phyloP scores from a whole-genome alignment of 2,113 vertebrate species.

The Cyprinodon brontotheroides region DNA sequence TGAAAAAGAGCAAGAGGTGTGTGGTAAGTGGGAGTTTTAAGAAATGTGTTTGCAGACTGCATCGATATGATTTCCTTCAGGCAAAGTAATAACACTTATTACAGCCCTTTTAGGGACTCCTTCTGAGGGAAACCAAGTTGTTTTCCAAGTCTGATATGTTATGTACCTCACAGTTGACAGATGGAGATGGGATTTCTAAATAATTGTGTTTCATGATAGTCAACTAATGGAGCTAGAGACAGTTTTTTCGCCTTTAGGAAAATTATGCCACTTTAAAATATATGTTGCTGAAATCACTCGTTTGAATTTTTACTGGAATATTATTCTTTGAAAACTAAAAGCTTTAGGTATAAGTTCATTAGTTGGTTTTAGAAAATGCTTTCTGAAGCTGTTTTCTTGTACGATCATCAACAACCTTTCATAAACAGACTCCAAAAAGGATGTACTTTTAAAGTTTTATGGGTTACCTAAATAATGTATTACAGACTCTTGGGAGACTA shows the following conservation, averaged over 20 bases:
- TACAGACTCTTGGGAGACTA: slow-evolving; percentile 51
- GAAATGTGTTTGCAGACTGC: slow-evolving; percentile 30
- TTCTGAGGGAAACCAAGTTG: slow-evolving; percentile 47
- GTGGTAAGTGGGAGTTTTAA: slow-evolving; percentile 38
- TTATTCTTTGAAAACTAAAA: background rate
- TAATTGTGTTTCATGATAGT: slow-evolving; percentile 41
- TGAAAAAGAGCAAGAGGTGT: slow-evolving; percentile 32
- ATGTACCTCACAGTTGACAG: slow-evolving; percentile 32
- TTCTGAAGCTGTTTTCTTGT: slow-evolving; percentile 15
- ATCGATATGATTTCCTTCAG: slow-evolving; percentile 40
- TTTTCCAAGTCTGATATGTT: slow-evolving; percentile 39
- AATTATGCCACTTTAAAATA: slow-evolving; percentile 11
- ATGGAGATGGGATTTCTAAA: slow-evolving; percentile 35
- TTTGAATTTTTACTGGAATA: slow-evolving; percentile 16
- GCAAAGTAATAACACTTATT: slow-evolving; percentile 57
- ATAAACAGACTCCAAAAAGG: slow-evolving; percentile 44
- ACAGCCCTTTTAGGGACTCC: slow-evolving; percentile 41
- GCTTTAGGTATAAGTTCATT: slow-evolving; percentile 17
- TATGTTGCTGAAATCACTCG: slow-evolving; percentile 22
- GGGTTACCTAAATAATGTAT: slow-evolving; percentile 68
- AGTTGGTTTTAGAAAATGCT: slow-evolving; percentile 26
- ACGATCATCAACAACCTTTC: slow-evolving; percentile 17
- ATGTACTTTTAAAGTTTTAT: slow-evolving; percentile 40
- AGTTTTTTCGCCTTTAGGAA: slow-evolving; percentile 8
- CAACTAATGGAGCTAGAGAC: background rate